Evolutionary conservation across 2,113 vertebrate genomes (phyloP).

Genomic region (Istiophorus platypterus): DNA sequence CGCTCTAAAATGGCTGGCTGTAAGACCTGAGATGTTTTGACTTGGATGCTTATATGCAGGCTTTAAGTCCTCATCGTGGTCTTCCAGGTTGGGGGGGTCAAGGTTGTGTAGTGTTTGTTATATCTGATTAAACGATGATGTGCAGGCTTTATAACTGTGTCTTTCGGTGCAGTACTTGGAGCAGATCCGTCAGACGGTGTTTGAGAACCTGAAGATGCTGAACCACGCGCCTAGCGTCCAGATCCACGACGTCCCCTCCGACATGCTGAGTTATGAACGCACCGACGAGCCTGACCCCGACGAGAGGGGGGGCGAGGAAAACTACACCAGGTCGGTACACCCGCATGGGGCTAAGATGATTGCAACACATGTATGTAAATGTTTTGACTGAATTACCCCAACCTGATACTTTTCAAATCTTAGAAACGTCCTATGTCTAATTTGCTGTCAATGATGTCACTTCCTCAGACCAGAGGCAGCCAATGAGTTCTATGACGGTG

Average conservation of each 20-base stretch:
- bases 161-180: constrained; percentile 90
- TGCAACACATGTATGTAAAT: background rate
- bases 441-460: background rate
- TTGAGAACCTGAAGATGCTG: constrained; percentile 98
- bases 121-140: background rate
- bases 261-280: constrained; percentile 95
- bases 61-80: background rate
- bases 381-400: background rate
- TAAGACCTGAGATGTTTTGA: background rate
- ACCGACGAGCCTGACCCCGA: constrained; percentile 94
- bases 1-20: too few species aligned
- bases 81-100: background rate
- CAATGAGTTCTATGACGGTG: constrained; percentile 97
- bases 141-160: too few species aligned
- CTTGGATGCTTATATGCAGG: too few species aligned
- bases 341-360: background rate
- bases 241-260: constrained; percentile 97
- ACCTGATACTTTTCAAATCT: background rate
- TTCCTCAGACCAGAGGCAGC: constrained; percentile 93
- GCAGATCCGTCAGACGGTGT: constrained; percentile 97
- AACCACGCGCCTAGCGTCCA: constrained; percentile 98
- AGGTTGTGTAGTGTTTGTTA: background rate
- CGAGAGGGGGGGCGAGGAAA: constrained; percentile 93
- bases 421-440: background rate
- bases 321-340: constrained; percentile 89